Percentiles rank a stretch among this genome's conserved stretches.
These are phyloP conservation scores for Phyto melanocephala DNA, from an alignment of 2,888 invertebrate species.

Conservation along the genomic window DNA sequence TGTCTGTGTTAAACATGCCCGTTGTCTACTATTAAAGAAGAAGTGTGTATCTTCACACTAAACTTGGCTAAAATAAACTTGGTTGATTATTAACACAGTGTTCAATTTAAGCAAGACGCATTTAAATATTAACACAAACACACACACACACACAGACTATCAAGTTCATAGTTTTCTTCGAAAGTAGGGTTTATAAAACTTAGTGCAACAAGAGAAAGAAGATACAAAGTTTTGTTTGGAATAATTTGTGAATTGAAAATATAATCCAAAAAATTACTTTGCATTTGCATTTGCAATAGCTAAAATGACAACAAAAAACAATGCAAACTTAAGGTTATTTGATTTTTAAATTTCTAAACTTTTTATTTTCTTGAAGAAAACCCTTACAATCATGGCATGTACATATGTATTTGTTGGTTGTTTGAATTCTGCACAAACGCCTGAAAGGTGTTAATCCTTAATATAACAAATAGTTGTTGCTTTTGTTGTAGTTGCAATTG, in stretches of 20 bases:
- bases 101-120: constrained; percentile 7
- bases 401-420: neutral
- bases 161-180: neutral
- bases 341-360: neutral
- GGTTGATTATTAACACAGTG: neutral
- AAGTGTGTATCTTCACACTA: constrained; percentile 21
- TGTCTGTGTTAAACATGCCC: constrained; percentile 11
- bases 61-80: constrained; percentile 9
- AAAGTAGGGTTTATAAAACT: neutral
- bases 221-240: neutral
- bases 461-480: neutral
- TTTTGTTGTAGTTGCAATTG: neutral
- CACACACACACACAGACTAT: neutral
- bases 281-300: constrained; percentile 22
- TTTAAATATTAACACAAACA: neutral
- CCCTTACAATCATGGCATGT: neutral
- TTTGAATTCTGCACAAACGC: constrained; percentile 26
- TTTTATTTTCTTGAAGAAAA: neutral
- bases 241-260: constrained; percentile 16
- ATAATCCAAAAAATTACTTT: neutral
- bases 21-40: neutral
- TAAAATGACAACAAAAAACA: neutral
- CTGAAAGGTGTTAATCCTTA: constrained; percentile 23
- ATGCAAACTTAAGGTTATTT: neutral
- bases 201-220: neutral